phyloP scores from a whole-genome alignment of 1,140 invertebrate species.

The Amyelois transitella region DNA sequence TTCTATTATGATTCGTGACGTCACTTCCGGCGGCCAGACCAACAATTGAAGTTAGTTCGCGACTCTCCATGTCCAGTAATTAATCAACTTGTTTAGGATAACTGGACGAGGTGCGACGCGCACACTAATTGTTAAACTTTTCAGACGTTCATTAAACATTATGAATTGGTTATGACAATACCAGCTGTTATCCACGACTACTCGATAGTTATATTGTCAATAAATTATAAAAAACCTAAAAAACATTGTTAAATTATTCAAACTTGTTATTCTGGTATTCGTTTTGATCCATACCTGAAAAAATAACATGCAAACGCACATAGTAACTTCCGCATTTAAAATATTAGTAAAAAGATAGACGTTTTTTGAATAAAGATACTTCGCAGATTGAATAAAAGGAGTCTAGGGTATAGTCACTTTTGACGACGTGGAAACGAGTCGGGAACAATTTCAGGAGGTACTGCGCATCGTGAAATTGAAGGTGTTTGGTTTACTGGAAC shows the following conservation, averaged over 20 bases:
- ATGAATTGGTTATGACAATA: not conserved
- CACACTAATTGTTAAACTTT: slow-evolving; percentile 53
- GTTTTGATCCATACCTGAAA: too few relatives aligned
- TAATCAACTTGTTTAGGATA: slow-evolving; percentile 52
- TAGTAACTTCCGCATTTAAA: too few relatives aligned
- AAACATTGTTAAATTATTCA: too few relatives aligned
- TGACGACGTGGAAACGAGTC: slow-evolving; percentile 30
- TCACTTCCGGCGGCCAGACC: slow-evolving; percentile 20
- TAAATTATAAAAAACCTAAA: too few relatives aligned
- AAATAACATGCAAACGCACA: too few relatives aligned
- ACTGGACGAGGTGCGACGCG: slow-evolving; percentile 26
- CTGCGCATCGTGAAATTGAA: slow-evolving; percentile 46
- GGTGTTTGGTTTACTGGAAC: slow-evolving; percentile 48
- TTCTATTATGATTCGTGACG: slow-evolving; percentile 4
- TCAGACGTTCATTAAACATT: slow-evolving; percentile 19
- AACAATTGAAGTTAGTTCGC: slow-evolving; percentile 36
- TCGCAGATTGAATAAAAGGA: slow-evolving; percentile 49
- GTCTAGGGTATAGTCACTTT: slow-evolving; percentile 36
- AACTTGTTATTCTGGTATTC: too few relatives aligned
- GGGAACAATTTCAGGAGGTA: slow-evolving; percentile 45
- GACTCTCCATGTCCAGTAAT: slow-evolving; percentile 42
- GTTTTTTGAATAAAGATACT: slow-evolving; percentile 51
- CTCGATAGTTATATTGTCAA: too few relatives aligned
- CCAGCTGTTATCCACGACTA: too few relatives aligned
- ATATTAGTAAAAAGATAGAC: too few relatives aligned